Conservation (phyloP, 2,797 vertebrate genomes). For the Carduelis carduelis region DNA sequence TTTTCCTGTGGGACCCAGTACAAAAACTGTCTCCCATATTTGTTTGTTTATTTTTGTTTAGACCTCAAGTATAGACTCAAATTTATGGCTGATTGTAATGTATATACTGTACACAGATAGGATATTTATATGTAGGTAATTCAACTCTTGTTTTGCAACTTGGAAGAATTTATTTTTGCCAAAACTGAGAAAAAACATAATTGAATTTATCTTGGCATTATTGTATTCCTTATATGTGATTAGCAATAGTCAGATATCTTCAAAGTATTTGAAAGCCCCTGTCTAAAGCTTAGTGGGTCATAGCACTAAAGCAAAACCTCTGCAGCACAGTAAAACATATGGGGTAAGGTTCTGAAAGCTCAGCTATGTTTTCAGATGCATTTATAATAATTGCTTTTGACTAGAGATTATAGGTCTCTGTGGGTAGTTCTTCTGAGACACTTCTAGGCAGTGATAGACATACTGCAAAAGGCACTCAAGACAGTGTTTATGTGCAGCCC, state of each 20-base stretch:
- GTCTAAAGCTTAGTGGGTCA: background rate
- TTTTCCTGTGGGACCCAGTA: background rate
- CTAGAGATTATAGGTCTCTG: background rate
- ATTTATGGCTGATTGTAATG: background rate
- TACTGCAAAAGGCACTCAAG: background rate
- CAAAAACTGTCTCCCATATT: background rate
- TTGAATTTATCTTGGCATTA: background rate
- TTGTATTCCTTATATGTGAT: background rate
- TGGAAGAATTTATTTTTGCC: background rate
- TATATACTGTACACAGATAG: background rate
- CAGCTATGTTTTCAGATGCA: background rate
- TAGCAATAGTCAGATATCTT: background rate
- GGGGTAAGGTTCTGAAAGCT: background rate
- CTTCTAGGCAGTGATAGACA: background rate
- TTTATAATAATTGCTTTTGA: constrained; percentile 21
- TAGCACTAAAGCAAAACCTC: background rate
- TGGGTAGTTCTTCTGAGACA: background rate
- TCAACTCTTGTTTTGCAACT: background rate
- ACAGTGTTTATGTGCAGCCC: background rate
- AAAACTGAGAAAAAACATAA: background rate
- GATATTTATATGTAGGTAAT: background rate
- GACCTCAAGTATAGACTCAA: background rate
- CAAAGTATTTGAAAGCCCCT: background rate
- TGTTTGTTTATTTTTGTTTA: background rate
- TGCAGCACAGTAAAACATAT: background rate